Percentiles rank a stretch among this genome's conserved stretches.
Evolutionary conservation across 37 sponge, comb jelly and placozoan species (phyloP).

Genomic region (Chondrilla cf. caribensis): DNA sequence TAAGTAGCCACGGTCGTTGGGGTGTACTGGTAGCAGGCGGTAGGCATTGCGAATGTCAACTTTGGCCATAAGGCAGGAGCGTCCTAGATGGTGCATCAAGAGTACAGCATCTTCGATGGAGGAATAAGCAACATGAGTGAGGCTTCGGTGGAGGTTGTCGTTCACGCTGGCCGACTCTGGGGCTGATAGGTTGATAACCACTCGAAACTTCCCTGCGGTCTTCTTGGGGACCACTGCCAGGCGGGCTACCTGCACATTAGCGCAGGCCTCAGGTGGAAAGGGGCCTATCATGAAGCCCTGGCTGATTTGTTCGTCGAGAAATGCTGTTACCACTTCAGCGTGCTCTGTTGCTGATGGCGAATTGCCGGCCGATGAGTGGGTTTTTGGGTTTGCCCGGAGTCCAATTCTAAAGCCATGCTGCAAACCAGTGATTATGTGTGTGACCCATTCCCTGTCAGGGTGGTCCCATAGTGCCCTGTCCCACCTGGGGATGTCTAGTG

Average conservation of each 20-base stretch:
- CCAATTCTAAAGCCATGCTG: constrained; percentile 12
- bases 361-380: neutral
- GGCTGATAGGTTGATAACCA: constrained; percentile 4
- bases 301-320: neutral
- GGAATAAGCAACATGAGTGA: constrained; percentile 9
- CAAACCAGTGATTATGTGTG: neutral
- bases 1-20: neutral
- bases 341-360: neutral
- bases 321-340: neutral
- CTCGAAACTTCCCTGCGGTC: constrained; percentile 9
- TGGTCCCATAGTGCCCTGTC: neutral
- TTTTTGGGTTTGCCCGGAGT: neutral
- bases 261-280: neutral
- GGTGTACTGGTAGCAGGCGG: constrained; percentile 1
- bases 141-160: constrained; percentile 10
- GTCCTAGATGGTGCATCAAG: neutral
- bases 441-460: constrained; percentile 2
- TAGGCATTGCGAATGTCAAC: neutral
- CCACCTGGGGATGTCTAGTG: neutral
- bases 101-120: neutral
- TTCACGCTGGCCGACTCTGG: neutral
- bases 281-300: constrained; percentile 17
- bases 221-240: constrained; percentile 12
- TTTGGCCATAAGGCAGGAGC: constrained; percentile 1
- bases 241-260: neutral